Conservation (phyloP, 2,113 vertebrate species). For the Prochilodus magdalenae region DNA sequence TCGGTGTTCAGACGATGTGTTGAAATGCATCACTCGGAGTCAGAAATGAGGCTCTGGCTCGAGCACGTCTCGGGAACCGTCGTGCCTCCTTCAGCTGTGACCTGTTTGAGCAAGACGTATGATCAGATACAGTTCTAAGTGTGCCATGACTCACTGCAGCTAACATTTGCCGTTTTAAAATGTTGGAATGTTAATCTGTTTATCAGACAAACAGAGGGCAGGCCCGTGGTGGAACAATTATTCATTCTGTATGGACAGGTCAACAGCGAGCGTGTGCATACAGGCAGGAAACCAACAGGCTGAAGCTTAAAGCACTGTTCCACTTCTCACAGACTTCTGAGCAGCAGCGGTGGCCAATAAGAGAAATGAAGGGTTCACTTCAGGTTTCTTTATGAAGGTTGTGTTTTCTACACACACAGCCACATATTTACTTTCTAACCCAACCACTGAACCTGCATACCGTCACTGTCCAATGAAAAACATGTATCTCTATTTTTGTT, state of each 20-base stretch:
- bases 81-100: background rate
- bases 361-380: too few relatives aligned
- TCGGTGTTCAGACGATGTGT: background rate
- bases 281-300: background rate
- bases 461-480: too few relatives aligned
- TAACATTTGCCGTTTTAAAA: background rate
- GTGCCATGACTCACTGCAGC: background rate
- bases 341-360: background rate
- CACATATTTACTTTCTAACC: too few relatives aligned
- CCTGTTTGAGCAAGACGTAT: conserved; percentile 8
- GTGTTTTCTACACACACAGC: too few relatives aligned
- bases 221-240: background rate
- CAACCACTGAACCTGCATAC: too few relatives aligned
- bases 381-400: too few relatives aligned
- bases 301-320: background rate
- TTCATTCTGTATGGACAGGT: background rate
- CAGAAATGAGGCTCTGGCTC: background rate
- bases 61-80: background rate
- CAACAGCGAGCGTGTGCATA: background rate
- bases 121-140: conserved; percentile 5
- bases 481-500: too few relatives aligned
- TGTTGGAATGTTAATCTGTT: background rate
- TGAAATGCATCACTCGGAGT: background rate
- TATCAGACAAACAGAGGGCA: background rate
- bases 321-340: background rate